Percentiles rank a stretch among this genome's conserved stretches.
phyloP scores from a whole-genome alignment of 2,888 invertebrate genomes.

The Harpalus rubripes region DNA sequence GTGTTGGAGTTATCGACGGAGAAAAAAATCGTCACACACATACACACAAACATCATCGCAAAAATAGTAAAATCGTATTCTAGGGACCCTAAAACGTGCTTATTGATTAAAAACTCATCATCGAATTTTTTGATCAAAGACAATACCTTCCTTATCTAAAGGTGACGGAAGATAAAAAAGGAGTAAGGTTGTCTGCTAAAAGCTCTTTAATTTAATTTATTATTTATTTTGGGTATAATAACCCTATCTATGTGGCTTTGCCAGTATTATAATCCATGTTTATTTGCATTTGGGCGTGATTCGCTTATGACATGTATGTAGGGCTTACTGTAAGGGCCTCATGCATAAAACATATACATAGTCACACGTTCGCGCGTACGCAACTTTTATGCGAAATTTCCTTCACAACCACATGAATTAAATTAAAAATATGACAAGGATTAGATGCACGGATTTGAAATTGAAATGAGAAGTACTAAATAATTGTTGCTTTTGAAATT shows the following conservation, averaged over 20 bases:
- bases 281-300: slow-evolving; percentile 11
- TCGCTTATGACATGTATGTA: neutral
- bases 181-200: too few relatives aligned
- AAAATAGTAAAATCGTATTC: too few relatives aligned
- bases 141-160: too few relatives aligned
- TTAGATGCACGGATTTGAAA: neutral
- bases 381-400: neutral
- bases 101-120: too few relatives aligned
- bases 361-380: neutral
- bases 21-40: too few relatives aligned
- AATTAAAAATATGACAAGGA: neutral
- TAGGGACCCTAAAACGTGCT: too few relatives aligned
- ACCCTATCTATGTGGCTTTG: neutral
- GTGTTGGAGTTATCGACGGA: too few relatives aligned
- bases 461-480: neutral
- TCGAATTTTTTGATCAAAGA: too few relatives aligned
- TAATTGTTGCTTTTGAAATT: neutral
- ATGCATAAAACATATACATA: slow-evolving; percentile 58
- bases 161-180: too few relatives aligned
- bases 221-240: neutral
- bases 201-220: neutral
- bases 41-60: too few relatives aligned
- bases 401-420: neutral
- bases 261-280: neutral
- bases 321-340: slow-evolving; percentile 44